Base-by-base conservation (phyloP, 2,113 vertebrate species). In the Nanorana parkeri region DNA sequence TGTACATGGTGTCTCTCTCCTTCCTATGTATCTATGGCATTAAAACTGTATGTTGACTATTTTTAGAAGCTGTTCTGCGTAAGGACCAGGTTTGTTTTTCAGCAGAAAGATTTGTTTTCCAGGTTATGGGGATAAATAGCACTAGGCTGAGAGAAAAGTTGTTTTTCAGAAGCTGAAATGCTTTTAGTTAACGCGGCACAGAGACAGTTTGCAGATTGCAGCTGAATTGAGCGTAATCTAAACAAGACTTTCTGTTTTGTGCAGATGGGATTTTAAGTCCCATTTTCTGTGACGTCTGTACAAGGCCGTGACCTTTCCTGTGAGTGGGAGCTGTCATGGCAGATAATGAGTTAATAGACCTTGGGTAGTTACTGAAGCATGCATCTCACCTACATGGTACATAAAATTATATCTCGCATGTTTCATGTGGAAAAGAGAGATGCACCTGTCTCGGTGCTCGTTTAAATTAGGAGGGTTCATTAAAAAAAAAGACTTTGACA, bases 11-110 rank as follows among this genome's bases (percentile, higher is more conserved):
- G 52, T 58, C 54, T 29, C 23, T 54, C 52, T 73, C 52, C 5
- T 68, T 36, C 65, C 64, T 41, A 68, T 67, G 64, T 79, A 78
- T 56, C 23, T 67, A 68, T 55, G 64, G 76, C 76, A 56, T 67
- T 79, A 68, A 68, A 29, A 10, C 51, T 68, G 65, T 68, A 68
- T 41, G 77, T 54, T 5, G 41, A 52, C 77, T 79, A 79, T 79
- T 56, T 79, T 79, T 79, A 79, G 77, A 56, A 20, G 23, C 75
- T 4, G 29, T 8, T n/a, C 65, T 68, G 58, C 63, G 54, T 28
- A 68, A 66, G 47, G 65, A 68, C 26, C 77, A 29, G 75, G 36
- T 66, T 77, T 77, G 75, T 77, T 77, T 77, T 77, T 77, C 75
- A 54, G 60, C 75, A 51, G 5, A 1, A 41, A 65, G 41, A 23